Evolutionary conservation across 2,888 invertebrate genomes (phyloP).

Genomic region (Pyrrhia umbra): DNA sequence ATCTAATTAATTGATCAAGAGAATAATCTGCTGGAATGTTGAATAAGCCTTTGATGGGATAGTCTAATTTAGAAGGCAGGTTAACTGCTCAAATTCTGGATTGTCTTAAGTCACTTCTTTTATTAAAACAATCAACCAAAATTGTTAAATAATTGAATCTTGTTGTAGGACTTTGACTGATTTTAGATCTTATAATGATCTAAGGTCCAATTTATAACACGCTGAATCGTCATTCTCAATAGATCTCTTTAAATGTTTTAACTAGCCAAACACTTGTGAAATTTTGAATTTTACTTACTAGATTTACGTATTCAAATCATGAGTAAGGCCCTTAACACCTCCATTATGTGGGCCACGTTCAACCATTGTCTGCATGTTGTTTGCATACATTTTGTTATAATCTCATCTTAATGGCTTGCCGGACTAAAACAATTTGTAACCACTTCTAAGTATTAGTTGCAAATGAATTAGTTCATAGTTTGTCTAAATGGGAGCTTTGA

Average conservation of each 20-base stretch:
- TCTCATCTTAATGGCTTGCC: slow-evolving; percentile 50
- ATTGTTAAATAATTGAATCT: too few species aligned
- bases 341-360: slow-evolving; percentile 51
- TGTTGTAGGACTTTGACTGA: too few species aligned
- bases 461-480: slow-evolving; percentile 5
- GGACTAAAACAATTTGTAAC: slow-evolving; percentile 52
- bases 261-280: background rate
- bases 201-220: too few species aligned
- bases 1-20: background rate
- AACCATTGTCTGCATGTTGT: slow-evolving; percentile 46
- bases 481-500: background rate
- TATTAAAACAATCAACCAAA: too few species aligned
- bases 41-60: background rate
- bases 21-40: slow-evolving; percentile 12
- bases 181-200: too few species aligned
- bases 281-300: background rate
- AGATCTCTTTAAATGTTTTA: too few species aligned
- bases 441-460: slow-evolving; percentile 22
- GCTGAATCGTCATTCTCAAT: too few species aligned
- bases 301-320: slow-evolving; percentile 36
- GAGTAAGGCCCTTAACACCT: slow-evolving; percentile 39
- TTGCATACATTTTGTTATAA: slow-evolving; percentile 54
- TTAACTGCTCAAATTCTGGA: too few species aligned
- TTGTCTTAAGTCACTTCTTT: too few species aligned
- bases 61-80: background rate